Conservation (phyloP, 2,797 vertebrate species). For the Oophaga sylvatica region DNA sequence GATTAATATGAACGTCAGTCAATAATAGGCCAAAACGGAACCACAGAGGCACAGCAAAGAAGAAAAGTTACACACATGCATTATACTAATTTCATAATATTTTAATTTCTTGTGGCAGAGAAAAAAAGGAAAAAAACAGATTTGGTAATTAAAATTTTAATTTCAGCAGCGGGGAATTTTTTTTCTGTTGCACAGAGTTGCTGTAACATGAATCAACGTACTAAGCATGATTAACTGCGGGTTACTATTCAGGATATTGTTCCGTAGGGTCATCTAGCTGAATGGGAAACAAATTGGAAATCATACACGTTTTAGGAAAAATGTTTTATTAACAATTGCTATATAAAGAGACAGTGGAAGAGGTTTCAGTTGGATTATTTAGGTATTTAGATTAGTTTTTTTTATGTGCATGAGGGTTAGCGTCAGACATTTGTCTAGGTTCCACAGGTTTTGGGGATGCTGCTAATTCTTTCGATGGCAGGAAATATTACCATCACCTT, state of each 20-base stretch:
- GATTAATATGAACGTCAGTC: constrained; percentile 37
- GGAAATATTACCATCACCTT: no score
- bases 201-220: background rate
- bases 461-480: background rate
- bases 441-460: background rate
- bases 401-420: no score
- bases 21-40: constrained; percentile 38
- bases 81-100: constrained; percentile 24
- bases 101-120: background rate
- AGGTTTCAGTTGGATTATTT: no score
- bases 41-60: constrained; percentile 3
- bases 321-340: background rate
- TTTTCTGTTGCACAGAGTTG: background rate
- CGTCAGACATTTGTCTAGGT: background rate
- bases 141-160: constrained; percentile 18
- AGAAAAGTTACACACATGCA: constrained; percentile 31
- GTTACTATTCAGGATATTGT: background rate
- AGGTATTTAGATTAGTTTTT: no score
- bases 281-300: background rate
- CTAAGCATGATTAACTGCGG: background rate
- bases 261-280: background rate
- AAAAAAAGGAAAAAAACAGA: background rate
- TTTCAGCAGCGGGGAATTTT: constrained; percentile 4
- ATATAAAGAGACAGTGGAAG: background rate
- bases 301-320: background rate